phyloP scores from a whole-genome alignment of 2,888 invertebrate genomes.

The Sinopyrophorus schimmeli region DNA sequence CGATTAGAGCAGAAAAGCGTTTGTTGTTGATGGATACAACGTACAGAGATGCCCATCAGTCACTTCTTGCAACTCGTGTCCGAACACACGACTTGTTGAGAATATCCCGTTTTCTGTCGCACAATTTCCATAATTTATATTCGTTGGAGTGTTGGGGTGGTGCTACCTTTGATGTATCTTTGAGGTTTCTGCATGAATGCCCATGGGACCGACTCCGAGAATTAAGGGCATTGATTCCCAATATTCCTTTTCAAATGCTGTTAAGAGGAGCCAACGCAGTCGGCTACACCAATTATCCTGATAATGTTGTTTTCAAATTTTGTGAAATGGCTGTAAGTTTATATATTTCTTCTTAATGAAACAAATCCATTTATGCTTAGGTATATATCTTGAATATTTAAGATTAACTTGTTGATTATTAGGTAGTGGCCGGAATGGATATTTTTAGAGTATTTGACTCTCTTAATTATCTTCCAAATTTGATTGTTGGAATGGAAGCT shows the following conservation, averaged over 20 bases:
- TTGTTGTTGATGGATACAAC: constrained; percentile 97
- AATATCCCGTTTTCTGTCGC: constrained; percentile 93
- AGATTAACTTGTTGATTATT: constrained; percentile 3
- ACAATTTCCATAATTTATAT: constrained; percentile 87
- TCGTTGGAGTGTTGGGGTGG: constrained; percentile 98
- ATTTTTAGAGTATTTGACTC: constrained; percentile 99
- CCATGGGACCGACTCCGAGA: constrained; percentile 97
- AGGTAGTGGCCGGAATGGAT: constrained; percentile 95
- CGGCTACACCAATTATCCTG: constrained; percentile 98
- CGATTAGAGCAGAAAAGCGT: constrained; percentile 83
- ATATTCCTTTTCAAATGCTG: constrained; percentile 99
- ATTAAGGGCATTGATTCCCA: constrained; percentile 91
- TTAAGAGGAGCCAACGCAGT: constrained; percentile 98
- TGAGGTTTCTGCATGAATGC: constrained; percentile 96
- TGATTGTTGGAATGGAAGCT: constrained; percentile 96
- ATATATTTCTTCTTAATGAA: too few relatives aligned
- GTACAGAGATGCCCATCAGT: constrained; percentile 97
- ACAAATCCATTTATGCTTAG: background rate
- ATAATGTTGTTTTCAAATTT: constrained; percentile 98
- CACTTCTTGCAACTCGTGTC: constrained; percentile 92
- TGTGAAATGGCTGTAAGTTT: constrained; percentile 85
- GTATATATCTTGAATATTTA: background rate
- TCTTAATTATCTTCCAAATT: constrained; percentile 95
- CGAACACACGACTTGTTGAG: constrained; percentile 87
- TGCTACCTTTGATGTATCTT: constrained; percentile 97